Evolutionary conservation across 1,140 invertebrate genomes (phyloP).

Genomic region (Asobara japonica): DNA sequence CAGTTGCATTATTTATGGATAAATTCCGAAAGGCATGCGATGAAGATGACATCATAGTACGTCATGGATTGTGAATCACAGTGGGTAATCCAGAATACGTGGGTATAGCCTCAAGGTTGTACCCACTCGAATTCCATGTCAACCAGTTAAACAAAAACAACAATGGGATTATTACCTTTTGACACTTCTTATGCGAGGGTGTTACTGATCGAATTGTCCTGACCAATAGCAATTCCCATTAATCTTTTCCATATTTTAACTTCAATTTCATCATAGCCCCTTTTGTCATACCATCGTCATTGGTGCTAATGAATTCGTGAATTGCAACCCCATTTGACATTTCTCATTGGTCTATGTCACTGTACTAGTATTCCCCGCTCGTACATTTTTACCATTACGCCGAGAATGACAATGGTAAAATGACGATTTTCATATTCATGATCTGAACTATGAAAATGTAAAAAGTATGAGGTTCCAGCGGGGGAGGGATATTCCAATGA

Average conservation of each 20-base stretch:
- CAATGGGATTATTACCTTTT: constrained; percentile 5
- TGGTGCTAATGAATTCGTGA: background rate
- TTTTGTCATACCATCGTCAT: background rate
- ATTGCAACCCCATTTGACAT: background rate
- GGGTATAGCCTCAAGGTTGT: constrained; percentile 31
- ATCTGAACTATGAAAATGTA: too few relatives aligned
- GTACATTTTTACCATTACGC: background rate
- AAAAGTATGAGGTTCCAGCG: too few relatives aligned
- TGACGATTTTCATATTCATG: too few relatives aligned
- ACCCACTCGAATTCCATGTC: constrained; percentile 37
- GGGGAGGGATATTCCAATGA: too few relatives aligned
- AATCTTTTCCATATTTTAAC: background rate
- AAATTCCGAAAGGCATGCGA: constrained; percentile 20
- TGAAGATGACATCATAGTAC: constrained; percentile 40
- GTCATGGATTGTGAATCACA: constrained; percentile 41
- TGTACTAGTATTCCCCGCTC: background rate
- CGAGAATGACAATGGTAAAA: too few relatives aligned
- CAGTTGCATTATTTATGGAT: constrained; percentile 12
- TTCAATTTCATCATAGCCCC: background rate
- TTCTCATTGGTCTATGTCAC: background rate
- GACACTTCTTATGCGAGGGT: background rate
- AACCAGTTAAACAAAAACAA: constrained; percentile 26
- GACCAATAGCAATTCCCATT: background rate
- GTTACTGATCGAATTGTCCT: background rate
- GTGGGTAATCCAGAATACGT: constrained; percentile 36